Conservation (phyloP, 2,888 invertebrate genomes). For the Acrobasis consociella region DNA sequence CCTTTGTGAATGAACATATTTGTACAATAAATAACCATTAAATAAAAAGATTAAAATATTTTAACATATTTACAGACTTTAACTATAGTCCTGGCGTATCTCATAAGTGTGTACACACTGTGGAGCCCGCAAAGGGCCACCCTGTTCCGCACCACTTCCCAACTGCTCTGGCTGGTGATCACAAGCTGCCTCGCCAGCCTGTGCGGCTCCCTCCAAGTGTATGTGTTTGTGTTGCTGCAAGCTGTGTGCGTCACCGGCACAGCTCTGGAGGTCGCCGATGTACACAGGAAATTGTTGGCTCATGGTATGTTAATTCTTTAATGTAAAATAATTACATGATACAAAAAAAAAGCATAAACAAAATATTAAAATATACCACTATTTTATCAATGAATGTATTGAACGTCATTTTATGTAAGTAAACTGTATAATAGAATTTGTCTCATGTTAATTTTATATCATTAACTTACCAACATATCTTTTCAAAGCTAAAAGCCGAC, state of each 20-base stretch:
- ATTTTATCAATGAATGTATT: too few relatives aligned
- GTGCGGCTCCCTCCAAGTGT: slow-evolving; percentile 89
- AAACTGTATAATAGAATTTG: too few relatives aligned
- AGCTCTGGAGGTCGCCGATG: slow-evolving; percentile 80
- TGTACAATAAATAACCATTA: too few relatives aligned
- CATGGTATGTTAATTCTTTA: slow-evolving; percentile 55
- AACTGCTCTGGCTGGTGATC: slow-evolving; percentile 88
- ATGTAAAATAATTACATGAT: not conserved
- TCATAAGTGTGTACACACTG: slow-evolving; percentile 86
- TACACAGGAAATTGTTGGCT: slow-evolving; percentile 75
- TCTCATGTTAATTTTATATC: too few relatives aligned
- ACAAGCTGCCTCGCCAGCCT: slow-evolving; percentile 89
- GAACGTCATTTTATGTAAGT: too few relatives aligned
- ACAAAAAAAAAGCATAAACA: not conserved
- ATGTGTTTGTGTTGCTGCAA: slow-evolving; percentile 87
- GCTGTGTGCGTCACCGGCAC: slow-evolving; percentile 86
- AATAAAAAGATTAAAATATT: too few relatives aligned
- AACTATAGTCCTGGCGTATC: slow-evolving; percentile 86
- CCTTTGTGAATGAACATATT: too few relatives aligned
- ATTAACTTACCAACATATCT: too few relatives aligned
- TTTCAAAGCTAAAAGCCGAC: too few relatives aligned
- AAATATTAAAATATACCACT: too few relatives aligned
- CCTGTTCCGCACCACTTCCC: slow-evolving; percentile 86
- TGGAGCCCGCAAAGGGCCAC: slow-evolving; percentile 89
- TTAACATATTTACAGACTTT: slow-evolving; percentile 82